Percentiles rank a stretch among this genome's conserved stretches.
Conservation (phyloP, 2,113 vertebrate genomes). For the Microtus pennsylvanicus region DNA sequence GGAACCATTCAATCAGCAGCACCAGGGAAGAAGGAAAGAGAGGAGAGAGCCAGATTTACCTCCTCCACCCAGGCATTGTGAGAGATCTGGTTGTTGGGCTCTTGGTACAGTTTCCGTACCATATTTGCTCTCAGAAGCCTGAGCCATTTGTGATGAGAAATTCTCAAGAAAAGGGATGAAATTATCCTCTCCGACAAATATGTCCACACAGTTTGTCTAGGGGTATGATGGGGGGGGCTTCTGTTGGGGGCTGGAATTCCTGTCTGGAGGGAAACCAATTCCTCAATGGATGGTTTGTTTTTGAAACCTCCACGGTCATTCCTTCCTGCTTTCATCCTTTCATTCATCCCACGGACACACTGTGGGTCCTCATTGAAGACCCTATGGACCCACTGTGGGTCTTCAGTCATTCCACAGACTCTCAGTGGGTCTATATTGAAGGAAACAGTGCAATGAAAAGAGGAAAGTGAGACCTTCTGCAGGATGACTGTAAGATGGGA, state of each 20-base stretch:
- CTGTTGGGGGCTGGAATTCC: not conserved
- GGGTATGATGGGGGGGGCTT: not conserved
- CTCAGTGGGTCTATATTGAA: not conserved
- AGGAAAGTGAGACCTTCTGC: not conserved
- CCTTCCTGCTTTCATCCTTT: not conserved
- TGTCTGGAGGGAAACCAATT: not conserved
- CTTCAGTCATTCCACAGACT: not conserved
- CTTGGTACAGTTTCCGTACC: constrained; percentile 42
- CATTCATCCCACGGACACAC: not conserved
- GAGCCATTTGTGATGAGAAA: constrained; percentile 54
- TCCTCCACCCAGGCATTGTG: constrained; percentile 12
- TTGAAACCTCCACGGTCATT: not conserved
- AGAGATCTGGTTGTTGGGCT: constrained; percentile 31
- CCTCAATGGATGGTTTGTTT: not conserved
- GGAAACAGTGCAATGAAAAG: not conserved
- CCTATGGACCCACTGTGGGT: too few species aligned
- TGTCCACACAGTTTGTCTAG: not conserved
- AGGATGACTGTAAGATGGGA: not conserved
- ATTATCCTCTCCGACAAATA: constrained; percentile 38
- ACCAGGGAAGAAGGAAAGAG: not conserved
- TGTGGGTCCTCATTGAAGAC: too few species aligned
- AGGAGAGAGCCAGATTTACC: constrained; percentile 36
- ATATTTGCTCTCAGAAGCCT: constrained; percentile 45
- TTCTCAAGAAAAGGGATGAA: constrained; percentile 19
- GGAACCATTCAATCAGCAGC: constrained; percentile 25